Evolutionary conservation across 2,888 invertebrate genomes (phyloP), one percentile per base, ranked within the genome.

Genomic region (Xestia rhomboidea): DNA sequence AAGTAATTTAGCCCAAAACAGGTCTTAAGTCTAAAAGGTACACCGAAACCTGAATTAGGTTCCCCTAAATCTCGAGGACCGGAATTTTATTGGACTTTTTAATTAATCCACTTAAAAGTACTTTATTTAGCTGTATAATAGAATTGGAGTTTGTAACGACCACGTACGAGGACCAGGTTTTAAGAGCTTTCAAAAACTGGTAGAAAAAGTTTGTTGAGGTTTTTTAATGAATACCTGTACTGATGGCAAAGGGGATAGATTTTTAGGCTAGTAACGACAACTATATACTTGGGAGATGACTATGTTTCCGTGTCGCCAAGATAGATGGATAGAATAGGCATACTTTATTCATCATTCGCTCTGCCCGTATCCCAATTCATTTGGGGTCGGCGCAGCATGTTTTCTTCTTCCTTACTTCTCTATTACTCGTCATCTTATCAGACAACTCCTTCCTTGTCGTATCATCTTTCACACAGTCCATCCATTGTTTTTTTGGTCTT

Each of bases 61-160:
- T 73, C 62, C 64, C 54, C 49, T 84, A 84, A 86, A 89, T 89
- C 82, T 83, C 60, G 57, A 54, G 34, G 76, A 68, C 70, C 73
- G 78, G 73, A 75, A 87, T 88, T 88, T 89, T 82, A 88, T 88
- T 83, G 79, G 83, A 87, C 70, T 82, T 89, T 89, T 88, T 89
- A 88, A 88, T 88, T 89, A 89, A 88, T 88, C 78, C 83, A 83
- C 82, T 89, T 88, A 85, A 81, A 81, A 74, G 77, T 72, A 81
- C 81, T 89, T 89, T 82, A 82, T 88, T 82, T 76, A 66, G 66
- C 30, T 80, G 41, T 76, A 77, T 81, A 84, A 79, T 82, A 76
- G 70, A 78, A 87, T 82, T 84, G 78, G 81, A 75, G 73, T 73
- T 78, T 69, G 75, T 80, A 62, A 79, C 73, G 70, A 76, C 64